Conservation (phyloP, 2,113 vertebrate species). For the Otocyon megalotis region DNA sequence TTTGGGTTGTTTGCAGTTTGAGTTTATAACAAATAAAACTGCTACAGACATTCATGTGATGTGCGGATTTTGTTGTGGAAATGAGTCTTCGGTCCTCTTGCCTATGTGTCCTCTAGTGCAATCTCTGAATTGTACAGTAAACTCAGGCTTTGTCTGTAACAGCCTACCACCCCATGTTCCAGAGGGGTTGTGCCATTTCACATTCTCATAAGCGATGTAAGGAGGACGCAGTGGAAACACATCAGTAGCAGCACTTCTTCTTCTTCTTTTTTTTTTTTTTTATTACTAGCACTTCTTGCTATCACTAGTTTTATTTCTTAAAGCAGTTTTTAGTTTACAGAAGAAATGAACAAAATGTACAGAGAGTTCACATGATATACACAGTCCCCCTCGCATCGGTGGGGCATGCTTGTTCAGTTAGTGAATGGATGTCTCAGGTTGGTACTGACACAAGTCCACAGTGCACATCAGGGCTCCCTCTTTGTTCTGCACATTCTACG, state of each 20-base stretch:
- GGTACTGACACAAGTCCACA: background rate
- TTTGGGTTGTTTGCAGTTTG: background rate
- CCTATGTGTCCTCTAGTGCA: background rate
- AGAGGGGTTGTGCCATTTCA: background rate
- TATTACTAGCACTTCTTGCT: background rate
- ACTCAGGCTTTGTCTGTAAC: background rate
- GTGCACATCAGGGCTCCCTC: background rate
- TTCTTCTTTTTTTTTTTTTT: too few relatives aligned
- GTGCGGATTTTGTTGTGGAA: background rate
- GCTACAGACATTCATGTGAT: background rate
- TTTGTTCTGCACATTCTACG: too few relatives aligned
- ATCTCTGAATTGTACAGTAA: background rate
- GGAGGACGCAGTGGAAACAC: background rate
- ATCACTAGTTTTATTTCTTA: background rate
- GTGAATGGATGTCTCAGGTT: fast-evolving
- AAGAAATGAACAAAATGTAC: background rate
- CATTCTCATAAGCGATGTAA: background rate
- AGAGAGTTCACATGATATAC: background rate
- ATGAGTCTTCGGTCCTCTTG: background rate
- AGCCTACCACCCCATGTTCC: background rate
- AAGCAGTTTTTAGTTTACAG: background rate
- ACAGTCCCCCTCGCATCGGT: background rate
- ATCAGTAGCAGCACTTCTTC: background rate
- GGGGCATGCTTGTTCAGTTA: background rate
- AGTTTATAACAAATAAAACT: background rate